These are phyloP conservation scores for Metalampra italica DNA, from an alignment of 2,888 invertebrate species.

Conservation along the genomic window DNA sequence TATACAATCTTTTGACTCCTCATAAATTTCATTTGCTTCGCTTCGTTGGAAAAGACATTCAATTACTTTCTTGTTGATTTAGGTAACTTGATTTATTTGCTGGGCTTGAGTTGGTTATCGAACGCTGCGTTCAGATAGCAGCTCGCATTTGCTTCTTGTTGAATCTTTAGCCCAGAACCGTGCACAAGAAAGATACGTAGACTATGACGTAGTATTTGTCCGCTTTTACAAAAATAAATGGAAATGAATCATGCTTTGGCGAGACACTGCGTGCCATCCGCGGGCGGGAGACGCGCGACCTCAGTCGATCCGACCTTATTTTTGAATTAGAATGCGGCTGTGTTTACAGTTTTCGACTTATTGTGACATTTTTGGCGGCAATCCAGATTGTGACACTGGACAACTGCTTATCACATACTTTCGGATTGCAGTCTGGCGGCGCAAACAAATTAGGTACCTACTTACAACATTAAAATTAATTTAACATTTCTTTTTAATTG, in stretches of 20 bases:
- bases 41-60: not conserved
- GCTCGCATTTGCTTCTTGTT: too few species aligned
- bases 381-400: constrained; percentile 61
- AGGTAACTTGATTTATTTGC: not conserved
- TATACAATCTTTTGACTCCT: not conserved
- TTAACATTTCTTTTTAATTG: too few species aligned
- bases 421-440: constrained; percentile 18
- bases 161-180: too few species aligned
- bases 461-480: too few species aligned
- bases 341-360: constrained; percentile 72
- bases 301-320: constrained; percentile 56
- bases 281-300: constrained; percentile 50
- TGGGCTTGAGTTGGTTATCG: too few species aligned
- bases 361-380: constrained; percentile 67
- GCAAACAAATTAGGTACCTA: too few species aligned
- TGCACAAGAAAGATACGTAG: constrained; percentile 1
- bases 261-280: constrained; percentile 47
- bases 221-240: constrained; percentile 16
- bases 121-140: not conserved
- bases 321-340: constrained; percentile 69
- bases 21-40: not conserved
- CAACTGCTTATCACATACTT: constrained; percentile 35
- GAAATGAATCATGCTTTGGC: constrained; percentile 56
- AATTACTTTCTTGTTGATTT: not conserved
- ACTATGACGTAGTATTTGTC: constrained; percentile 5